Evolutionary conservation across 2,888 invertebrate genomes (phyloP).

Genomic region (Lasioglossum marginatum): DNA sequence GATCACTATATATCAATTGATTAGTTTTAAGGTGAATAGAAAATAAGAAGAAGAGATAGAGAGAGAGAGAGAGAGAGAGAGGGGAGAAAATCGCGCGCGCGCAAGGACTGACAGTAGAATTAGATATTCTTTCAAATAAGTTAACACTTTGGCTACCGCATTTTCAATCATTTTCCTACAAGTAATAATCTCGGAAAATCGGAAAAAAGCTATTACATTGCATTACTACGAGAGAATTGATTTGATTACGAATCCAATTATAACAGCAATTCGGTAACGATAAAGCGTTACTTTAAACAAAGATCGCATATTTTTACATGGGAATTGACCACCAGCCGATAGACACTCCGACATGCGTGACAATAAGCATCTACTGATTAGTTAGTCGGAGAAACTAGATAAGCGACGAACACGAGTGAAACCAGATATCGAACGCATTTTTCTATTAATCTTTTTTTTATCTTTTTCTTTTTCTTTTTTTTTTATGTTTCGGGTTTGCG

Average conservation of each 20-base stretch:
- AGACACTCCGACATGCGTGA: constrained; percentile 70
- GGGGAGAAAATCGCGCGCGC: background rate
- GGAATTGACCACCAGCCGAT: constrained; percentile 24
- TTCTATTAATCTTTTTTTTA: no score
- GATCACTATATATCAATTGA: background rate
- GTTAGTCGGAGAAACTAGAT: constrained; percentile 35
- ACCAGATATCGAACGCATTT: constrained; percentile 42
- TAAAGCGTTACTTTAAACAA: background rate
- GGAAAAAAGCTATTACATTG: background rate
- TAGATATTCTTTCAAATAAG: background rate
- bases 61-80: no score
- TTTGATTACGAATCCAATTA: background rate
- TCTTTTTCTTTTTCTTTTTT: background rate
- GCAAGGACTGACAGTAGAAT: background rate
- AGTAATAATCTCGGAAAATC: background rate
- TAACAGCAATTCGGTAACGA: background rate
- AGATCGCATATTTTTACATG: constrained; percentile 27
- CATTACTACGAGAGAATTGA: background rate
- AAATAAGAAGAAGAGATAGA: background rate
- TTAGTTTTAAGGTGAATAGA: background rate
- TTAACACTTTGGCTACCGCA: background rate
- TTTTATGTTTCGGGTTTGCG: constrained; percentile 33
- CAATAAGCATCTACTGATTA: constrained; percentile 78
- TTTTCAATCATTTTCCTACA: no score
- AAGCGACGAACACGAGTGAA: background rate